Conservation (phyloP, 2,888 invertebrate species). For the Stomorhina lunata region DNA sequence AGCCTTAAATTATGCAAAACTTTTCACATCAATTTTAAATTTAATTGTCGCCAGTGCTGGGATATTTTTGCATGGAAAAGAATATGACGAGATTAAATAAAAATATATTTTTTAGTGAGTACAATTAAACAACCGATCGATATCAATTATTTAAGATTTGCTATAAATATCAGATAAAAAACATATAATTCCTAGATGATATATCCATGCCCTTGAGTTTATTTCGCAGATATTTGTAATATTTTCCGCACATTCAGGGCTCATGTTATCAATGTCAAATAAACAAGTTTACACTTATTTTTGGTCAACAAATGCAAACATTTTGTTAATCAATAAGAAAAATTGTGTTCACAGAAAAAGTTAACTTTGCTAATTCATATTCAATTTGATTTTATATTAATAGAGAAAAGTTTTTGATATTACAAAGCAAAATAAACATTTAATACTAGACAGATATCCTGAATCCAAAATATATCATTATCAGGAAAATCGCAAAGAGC, state of each 20-base stretch:
- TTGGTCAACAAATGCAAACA: not conserved
- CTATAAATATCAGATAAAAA: too few relatives aligned
- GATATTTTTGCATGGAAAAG: not conserved
- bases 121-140: too few relatives aligned
- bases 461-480: not conserved
- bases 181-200: too few relatives aligned
- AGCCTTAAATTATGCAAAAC: conserved; percentile 15
- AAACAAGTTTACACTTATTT: not conserved
- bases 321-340: conserved; percentile 9
- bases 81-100: too few relatives aligned
- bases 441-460: not conserved
- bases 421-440: not conserved
- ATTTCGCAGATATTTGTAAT: too few relatives aligned
- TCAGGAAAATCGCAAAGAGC: not conserved
- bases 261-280: conserved; percentile 9
- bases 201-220: too few relatives aligned
- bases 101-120: too few relatives aligned
- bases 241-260: not conserved
- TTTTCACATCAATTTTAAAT: not conserved
- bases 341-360: conserved; percentile 4
- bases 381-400: not conserved
- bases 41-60: conserved; percentile 3
- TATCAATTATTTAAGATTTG: too few relatives aligned
- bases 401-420: not conserved
- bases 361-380: not conserved